A percentile compares a stretch with the other conserved stretches of the same genome.
Evolutionary conservation across 2,797 vertebrate species (phyloP).

Genomic region (Chrysocyon brachyurus): DNA sequence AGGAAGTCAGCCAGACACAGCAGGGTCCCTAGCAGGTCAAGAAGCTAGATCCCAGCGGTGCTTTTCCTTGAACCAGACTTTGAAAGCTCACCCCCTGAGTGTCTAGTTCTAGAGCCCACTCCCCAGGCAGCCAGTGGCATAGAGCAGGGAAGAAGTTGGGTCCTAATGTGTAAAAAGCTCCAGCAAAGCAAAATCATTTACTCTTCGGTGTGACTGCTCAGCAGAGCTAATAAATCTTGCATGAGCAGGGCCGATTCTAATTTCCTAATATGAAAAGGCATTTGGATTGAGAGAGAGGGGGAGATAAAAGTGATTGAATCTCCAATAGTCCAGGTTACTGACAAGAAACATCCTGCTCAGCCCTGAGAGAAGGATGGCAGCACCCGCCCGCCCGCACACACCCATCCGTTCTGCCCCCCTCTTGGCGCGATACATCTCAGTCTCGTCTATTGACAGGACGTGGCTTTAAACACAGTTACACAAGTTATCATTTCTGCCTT

Average conservation of each 20-base stretch:
- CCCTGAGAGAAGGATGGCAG: constrained; percentile 89
- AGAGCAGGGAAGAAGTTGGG: constrained; percentile 87
- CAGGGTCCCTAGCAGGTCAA: constrained; percentile 21
- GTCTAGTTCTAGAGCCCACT: constrained; percentile 54
- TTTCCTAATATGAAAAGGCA: constrained; percentile 93
- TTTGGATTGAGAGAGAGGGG: constrained; percentile 91
- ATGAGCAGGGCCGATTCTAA: constrained; percentile 92
- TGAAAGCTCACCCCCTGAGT: not conserved
- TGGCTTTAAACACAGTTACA: constrained; percentile 91
- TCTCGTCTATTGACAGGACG: constrained; percentile 89
- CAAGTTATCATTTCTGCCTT: constrained; percentile 92
- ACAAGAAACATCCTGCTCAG: constrained; percentile 90
- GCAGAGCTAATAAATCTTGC: constrained; percentile 92
- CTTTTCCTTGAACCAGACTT: not conserved
- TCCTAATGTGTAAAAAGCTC: constrained; percentile 89
- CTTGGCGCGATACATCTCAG: constrained; percentile 87
- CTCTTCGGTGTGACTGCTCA: constrained; percentile 90
- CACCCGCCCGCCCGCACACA: constrained; percentile 76
- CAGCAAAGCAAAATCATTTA: constrained; percentile 92
- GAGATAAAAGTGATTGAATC: constrained; percentile 93
- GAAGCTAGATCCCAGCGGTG: not conserved
- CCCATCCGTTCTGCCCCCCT: constrained; percentile 88
- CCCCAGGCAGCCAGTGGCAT: constrained; percentile 74
- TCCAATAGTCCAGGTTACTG: constrained; percentile 90
- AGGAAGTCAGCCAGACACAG: not conserved